Evolutionary conservation across 2,797 vertebrate genomes (phyloP), one percentile per base, ranked within the genome.

Genomic region (Sebastes taczanowskii): DNA sequence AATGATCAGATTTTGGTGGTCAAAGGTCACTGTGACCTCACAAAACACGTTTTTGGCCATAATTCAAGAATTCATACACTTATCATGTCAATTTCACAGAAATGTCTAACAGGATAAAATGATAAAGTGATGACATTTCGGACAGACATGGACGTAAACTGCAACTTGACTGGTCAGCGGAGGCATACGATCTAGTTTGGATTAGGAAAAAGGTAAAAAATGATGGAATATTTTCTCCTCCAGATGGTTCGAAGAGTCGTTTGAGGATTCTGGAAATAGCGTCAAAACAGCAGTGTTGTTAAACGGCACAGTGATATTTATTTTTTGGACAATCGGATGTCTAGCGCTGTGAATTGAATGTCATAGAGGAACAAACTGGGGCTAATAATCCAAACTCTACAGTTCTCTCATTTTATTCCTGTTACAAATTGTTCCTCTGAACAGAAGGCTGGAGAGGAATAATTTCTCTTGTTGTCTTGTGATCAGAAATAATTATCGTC

Each of bases 401-500:
- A 23, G 61, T 23, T 9, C 25, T 42, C 62, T 18, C 22, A 25
- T 42, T 42, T 42, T 65, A 22, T 64, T 38, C 11, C 32, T 38
- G 32, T 64, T 38, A 10, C 35, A 27, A 18, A 42, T 46, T 46
- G 23, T 27, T 18, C 35, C 35, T 25, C 62, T 27, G 35, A 46
- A 46, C 22, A 34, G 46, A 34, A 25, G 49, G 68, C 20, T 49
- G 32, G 6, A 60, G 20, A 61, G n/a, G 16, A 68, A 42, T 61
- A 1, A 18, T 68, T n/a, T 76, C 23, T 78, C 35, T 62, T 67
- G 35, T 60, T 11, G 14, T 46, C 32, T 53, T 76, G 11, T 68
- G 35, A 80, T 83, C 38, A 69, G 20, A 69, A 80, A 66, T 74
- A 52, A 67, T 75, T 70, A 35, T 27, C 4, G 46, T 63, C 58